These are phyloP conservation scores for Trematocara marginatum DNA, from an alignment of 2,113 vertebrate genomes.

Conservation along the genomic window DNA sequence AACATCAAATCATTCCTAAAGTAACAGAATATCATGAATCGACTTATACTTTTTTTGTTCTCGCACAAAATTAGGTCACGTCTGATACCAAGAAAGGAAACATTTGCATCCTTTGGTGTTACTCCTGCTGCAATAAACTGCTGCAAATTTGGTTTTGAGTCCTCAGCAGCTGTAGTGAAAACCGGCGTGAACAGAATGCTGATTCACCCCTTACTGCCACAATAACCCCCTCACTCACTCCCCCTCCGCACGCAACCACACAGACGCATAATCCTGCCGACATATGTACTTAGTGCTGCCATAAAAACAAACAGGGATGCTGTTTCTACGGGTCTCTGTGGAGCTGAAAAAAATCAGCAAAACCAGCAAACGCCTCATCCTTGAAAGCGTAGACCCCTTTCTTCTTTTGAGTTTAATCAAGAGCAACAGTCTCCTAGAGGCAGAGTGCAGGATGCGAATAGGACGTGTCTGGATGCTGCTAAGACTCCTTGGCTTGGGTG, in stretches of 20 bases:
- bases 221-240: background rate
- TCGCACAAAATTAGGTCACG: background rate
- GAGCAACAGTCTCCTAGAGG: background rate
- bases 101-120: background rate
- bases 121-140: background rate
- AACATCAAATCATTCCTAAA: background rate
- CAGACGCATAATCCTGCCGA: constrained; percentile 30
- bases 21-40: background rate
- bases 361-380: background rate
- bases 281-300: constrained; percentile 25
- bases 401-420: background rate
- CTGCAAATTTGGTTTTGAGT: background rate
- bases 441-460: background rate
- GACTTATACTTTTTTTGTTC: background rate
- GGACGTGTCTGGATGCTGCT: constrained; percentile 34
- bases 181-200: constrained; percentile 54
- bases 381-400: background rate
- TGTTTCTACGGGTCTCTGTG: background rate
- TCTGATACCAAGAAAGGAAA: background rate
- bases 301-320: constrained; percentile 5
- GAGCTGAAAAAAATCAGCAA: background rate
- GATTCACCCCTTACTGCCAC: constrained; percentile 60
- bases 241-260: background rate
- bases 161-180: constrained; percentile 27
- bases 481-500: background rate